Conservation (phyloP, 2,113 vertebrate genomes). For the Origma solitaria region DNA sequence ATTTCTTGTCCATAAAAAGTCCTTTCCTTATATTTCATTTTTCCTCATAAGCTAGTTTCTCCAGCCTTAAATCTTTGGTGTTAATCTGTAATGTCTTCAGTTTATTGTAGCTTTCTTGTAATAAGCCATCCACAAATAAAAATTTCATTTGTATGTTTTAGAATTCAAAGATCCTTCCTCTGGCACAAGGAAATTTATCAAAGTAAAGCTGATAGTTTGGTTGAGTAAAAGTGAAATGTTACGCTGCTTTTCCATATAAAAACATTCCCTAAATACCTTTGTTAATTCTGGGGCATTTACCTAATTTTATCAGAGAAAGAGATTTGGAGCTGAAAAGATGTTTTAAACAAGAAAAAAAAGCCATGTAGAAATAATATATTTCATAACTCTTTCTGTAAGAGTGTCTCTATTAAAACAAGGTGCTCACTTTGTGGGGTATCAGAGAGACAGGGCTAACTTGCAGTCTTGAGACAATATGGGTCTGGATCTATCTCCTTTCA, state of each 20-base stretch:
- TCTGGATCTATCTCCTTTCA: background rate
- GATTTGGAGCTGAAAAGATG: background rate
- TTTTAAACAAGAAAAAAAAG: background rate
- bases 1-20: slow-evolving; percentile 1
- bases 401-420: background rate
- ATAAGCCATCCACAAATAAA: background rate
- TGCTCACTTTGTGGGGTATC: background rate
- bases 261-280: background rate
- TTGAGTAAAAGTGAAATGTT: background rate
- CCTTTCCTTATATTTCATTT: background rate
- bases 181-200: background rate
- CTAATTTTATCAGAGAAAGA: background rate
- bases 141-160: background rate
- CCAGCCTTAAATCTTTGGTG: background rate
- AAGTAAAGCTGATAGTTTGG: background rate
- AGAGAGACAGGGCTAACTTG: background rate
- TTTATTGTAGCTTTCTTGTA: background rate
- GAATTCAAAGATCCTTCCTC: background rate
- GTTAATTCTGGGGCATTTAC: background rate
- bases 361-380: background rate
- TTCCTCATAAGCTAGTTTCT: background rate
- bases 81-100: background rate
- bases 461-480: background rate
- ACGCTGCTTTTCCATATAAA: background rate
- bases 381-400: background rate